Evolutionary conservation across 2,888 invertebrate genomes (phyloP), one percentile per base, ranked within the genome.

Genomic region (Leptinotarsa tumamoca): DNA sequence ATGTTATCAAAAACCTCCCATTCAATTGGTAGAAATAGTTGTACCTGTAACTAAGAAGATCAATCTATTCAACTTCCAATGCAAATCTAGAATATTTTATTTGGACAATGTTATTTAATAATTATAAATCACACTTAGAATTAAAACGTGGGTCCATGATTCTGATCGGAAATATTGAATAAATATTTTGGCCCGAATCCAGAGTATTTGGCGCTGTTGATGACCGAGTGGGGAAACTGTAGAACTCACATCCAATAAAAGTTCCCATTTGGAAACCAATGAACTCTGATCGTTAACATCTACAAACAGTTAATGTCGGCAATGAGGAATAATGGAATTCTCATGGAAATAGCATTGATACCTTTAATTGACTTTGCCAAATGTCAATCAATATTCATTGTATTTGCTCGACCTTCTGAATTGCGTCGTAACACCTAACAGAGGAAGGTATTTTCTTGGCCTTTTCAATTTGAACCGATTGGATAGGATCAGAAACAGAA

Each of bases 341-440:
- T 82, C 83, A 86, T 86, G 86, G 83, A 85, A 87, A 86, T 86
- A 79, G 81, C 79, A 17, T 81, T 83, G 83, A 86, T 86, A 84
- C 84, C 82, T 83, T 82, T 86, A 87, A 87, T 87, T 87, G 86
- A 84, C 83, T 82, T 84, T 81, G 83, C 85, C 84, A 83, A 85
- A 85, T 84, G 84, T 84, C 85, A 84, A 86, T 87, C 86, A 87
- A 87, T 86, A 86, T 86, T 87, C 86, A 86, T 86, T 83, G 84
- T 63, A 17, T 63, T 63, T 33, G 4, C 33, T 63, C 43, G 43
- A 43, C 5, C 43, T 63, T n/a, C 13, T n/a, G 5, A 4, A 33
- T 33, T 33, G 63, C 63, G 18, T 63, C 43, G 63, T 33, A 33
- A 63, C 27, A 63, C 43, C 63, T 43, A 17, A 63, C 27, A 33